Conservation (phyloP, 2,113 vertebrate genomes). For the Limanda limanda region DNA sequence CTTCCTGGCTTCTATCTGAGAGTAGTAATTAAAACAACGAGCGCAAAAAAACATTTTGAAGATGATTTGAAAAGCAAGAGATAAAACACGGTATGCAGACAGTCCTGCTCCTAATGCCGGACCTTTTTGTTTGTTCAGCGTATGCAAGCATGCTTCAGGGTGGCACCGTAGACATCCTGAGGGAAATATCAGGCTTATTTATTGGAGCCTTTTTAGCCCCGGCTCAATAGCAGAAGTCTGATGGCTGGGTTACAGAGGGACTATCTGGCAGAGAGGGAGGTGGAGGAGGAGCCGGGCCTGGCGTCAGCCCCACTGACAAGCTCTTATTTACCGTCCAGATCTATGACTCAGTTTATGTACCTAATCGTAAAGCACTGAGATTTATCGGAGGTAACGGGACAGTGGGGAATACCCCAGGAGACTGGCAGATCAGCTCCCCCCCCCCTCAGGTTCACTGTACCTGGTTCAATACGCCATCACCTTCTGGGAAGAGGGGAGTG, state of each 20-base stretch:
- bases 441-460: constrained; percentile 58
- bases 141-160: constrained; percentile 67
- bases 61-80: constrained; percentile 21
- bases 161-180: constrained; percentile 58
- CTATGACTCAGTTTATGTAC: constrained; percentile 85
- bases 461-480: constrained; percentile 38
- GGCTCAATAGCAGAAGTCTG: constrained; percentile 78
- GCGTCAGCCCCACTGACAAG: constrained; percentile 81
- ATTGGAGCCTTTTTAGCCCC: constrained; percentile 77
- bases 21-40: constrained; percentile 62
- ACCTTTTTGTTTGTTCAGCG: constrained; percentile 66
- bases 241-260: constrained; percentile 68
- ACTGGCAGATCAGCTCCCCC: constrained; percentile 70
- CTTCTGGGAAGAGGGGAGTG: constrained; percentile 60
- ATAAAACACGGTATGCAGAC: constrained; percentile 39
- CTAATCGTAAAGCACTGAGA: constrained; percentile 86
- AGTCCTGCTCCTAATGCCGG: constrained; percentile 32
- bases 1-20: constrained; percentile 65
- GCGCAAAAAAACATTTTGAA: constrained; percentile 23
- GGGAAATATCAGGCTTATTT: constrained; percentile 81
- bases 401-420: constrained; percentile 78
- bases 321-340: constrained; percentile 85
- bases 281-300: constrained; percentile 68
- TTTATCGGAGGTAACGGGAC: constrained; percentile 82
- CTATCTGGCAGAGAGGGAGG: constrained; percentile 66